Conservation (phyloP, 2,113 vertebrate genomes). For the Cervus canadensis region DNA sequence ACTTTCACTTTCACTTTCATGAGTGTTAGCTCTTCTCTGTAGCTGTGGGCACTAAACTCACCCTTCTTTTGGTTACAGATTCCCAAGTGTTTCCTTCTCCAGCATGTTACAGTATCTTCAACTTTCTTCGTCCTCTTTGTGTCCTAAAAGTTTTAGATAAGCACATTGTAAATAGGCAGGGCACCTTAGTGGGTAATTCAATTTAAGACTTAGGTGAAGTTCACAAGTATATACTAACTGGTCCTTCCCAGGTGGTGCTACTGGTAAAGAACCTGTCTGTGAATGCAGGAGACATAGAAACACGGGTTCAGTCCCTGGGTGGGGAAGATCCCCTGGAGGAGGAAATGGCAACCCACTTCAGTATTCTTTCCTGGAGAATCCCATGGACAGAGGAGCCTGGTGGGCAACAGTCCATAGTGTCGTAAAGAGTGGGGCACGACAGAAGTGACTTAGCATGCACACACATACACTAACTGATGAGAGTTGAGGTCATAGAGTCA, state of each 20-base stretch:
- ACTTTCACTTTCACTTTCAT: not conserved
- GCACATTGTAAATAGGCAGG: not conserved
- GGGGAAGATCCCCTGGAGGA: not conserved
- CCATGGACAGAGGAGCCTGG: not conserved
- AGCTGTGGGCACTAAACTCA: not conserved
- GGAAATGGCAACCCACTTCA: not conserved
- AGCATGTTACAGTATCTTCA: not conserved
- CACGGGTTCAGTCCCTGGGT: not conserved
- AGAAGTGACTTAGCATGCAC: not conserved
- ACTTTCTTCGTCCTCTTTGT: not conserved
- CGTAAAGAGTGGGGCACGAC: accelerated
- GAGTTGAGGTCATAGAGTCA: not conserved
- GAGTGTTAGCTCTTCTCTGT: not conserved
- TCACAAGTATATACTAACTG: not conserved
- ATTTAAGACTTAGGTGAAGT: not conserved
- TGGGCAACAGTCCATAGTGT: not conserved
- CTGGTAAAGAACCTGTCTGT: not conserved
- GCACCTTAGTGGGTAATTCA: not conserved
- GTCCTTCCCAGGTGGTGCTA: not conserved
- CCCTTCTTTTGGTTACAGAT: not conserved
- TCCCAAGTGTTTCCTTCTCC: not conserved
- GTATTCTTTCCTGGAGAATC: not conserved
- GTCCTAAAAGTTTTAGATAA: not conserved
- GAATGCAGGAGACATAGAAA: not conserved
- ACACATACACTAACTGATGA: not conserved